These are phyloP conservation scores for Poecilia picta DNA, from an alignment of 2,797 vertebrate genomes.

Conservation along the genomic window DNA sequence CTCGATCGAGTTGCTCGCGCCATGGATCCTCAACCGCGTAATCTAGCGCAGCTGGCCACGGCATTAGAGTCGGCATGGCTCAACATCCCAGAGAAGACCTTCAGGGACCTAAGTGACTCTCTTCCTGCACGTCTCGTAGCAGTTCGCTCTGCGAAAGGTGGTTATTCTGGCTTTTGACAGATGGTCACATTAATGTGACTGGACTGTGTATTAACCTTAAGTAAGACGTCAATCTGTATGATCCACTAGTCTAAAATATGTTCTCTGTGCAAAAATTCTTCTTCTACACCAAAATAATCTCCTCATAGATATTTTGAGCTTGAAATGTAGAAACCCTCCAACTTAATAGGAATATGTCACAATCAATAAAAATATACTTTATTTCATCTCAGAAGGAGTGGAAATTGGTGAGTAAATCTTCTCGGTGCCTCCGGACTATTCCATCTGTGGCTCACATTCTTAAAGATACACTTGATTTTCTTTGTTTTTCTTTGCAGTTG, in stretches of 20 bases:
- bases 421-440: not conserved
- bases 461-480: not conserved
- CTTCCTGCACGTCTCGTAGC: too few species aligned
- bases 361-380: not conserved
- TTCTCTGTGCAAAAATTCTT: not conserved
- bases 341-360: not conserved
- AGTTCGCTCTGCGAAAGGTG: too few species aligned
- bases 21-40: too few species aligned
- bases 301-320: not conserved
- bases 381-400: not conserved
- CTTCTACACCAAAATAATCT: not conserved
- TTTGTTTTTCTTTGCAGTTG: not conserved
- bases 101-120: too few species aligned
- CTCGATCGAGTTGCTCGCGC: too few species aligned
- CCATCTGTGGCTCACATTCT: not conserved
- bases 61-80: too few species aligned
- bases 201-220: not conserved
- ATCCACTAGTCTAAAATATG: not conserved
- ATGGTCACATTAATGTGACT: too few species aligned
- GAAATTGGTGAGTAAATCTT: not conserved
- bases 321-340: not conserved
- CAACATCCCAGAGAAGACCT: too few species aligned
- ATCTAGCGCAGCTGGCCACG: too few species aligned
- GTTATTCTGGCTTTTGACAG: too few species aligned
- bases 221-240: not conserved